Conservation (phyloP, 1,140 invertebrate genomes). For the Vanessa tameamea region DNA sequence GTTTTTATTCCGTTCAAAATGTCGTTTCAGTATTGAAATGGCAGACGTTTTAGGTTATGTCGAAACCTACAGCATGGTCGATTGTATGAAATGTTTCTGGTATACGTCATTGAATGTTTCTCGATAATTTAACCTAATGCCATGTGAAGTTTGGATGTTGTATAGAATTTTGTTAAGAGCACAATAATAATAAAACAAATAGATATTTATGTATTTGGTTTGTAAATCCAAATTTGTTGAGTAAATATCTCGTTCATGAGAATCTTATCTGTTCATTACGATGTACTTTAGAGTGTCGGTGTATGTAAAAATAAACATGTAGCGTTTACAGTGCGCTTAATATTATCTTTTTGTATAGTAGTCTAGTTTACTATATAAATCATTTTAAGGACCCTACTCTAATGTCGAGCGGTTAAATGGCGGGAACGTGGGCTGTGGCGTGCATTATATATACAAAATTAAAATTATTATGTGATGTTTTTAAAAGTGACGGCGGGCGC, state of each 20-base stretch:
- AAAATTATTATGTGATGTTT: conserved; percentile 20
- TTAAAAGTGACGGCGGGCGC: conserved; percentile 22
- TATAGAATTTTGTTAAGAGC: conserved; percentile 9
- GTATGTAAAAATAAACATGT: conserved; percentile 18
- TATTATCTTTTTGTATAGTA: conserved; percentile 24
- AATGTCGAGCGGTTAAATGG: background rate
- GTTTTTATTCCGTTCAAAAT: background rate
- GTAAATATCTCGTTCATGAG: background rate
- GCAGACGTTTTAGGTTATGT: background rate
- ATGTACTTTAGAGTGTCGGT: conserved; percentile 9
- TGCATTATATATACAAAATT: conserved; percentile 16
- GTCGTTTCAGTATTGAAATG: too few relatives aligned
- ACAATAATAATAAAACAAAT: conserved; percentile 3
- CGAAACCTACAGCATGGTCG: background rate
- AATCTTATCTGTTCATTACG: background rate
- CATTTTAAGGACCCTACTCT: conserved; percentile 14
- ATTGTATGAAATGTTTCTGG: background rate
- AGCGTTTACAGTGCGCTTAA: conserved; percentile 18
- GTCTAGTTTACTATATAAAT: conserved; percentile 16
- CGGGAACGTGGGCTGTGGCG: conserved; percentile 25
- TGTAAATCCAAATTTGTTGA: conserved; percentile 4
- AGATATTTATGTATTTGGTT: conserved; percentile 8
- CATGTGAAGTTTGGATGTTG: conserved; percentile 7
- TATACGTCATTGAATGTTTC: background rate
- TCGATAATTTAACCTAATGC: background rate